These are phyloP conservation scores for Leuciscus waleckii DNA, from an alignment of 2,797 vertebrate species.

Conservation along the genomic window DNA sequence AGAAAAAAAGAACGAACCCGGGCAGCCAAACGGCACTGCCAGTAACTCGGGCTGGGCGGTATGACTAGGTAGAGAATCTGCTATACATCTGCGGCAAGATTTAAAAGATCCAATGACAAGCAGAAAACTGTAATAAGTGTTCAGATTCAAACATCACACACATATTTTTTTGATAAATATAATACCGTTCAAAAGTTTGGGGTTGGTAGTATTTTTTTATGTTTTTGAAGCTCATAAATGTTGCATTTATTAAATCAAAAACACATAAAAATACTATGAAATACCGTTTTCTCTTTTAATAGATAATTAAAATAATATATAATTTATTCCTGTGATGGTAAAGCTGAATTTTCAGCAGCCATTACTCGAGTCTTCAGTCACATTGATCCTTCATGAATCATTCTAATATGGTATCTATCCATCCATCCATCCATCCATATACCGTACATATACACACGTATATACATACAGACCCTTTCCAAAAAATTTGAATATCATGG, in stretches of 20 bases:
- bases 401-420: no score
- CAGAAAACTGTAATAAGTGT: background rate
- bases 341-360: no score
- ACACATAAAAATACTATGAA: background rate
- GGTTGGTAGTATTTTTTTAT: background rate
- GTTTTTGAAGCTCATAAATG: background rate
- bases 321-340: background rate
- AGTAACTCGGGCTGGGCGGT: background rate
- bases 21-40: background rate
- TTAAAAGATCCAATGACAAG: background rate
- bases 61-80: background rate
- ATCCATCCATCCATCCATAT: fast-evolving
- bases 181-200: background rate
- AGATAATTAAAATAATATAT: no score
- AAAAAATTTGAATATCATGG: no score
- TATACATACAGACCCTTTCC: no score
- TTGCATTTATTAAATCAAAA: background rate
- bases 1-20: conserved; percentile 1
- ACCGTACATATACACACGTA: no score
- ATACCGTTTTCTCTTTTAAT: background rate
- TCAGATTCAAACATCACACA: background rate
- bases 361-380: no score
- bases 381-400: no score
- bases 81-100: background rate
- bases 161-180: background rate